Base-by-base conservation (phyloP, 2,113 vertebrate species). In the Megaceryle maxima region DNA sequence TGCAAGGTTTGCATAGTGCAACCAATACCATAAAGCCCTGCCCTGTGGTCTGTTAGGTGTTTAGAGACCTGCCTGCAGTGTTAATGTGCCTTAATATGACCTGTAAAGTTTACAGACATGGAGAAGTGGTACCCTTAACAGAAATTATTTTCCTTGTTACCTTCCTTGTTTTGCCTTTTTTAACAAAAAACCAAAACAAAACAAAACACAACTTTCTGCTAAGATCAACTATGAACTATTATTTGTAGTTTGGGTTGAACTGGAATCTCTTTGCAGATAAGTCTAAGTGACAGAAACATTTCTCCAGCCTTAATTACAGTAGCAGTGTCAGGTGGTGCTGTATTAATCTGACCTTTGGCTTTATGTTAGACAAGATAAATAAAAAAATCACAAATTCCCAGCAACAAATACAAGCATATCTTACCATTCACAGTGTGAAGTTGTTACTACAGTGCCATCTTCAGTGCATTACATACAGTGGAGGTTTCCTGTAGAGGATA, bases 361-460 rank as follows among this genome's bases (percentile, higher is more conserved):
- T 94, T 68, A 44, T 31, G 72, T 85, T 80, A 92, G 39, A 31
- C 46, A 59, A 67, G 62, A 51, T 84, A 82, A 97, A 94, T 56
- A 94, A 96, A 96, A 81, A 89, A 97, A 51, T 31, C 59, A 95
- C 66, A 91, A 94, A 94, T 96, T 88, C 81, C 66, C 80, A 93
- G 68, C 56, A 95, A 97, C 90, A 97, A 95, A 95, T 82, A 88
- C 15, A 67, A 86, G 68, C 79, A 86, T 13, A 20, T 85, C 69
- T 92, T 86, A 87, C 85, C 69, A 94, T 95, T 97, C 96, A 83
- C 37, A 57, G 51, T 59, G 43, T 87, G 96, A 97, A 96, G 75
- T 97, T 98, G 97, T 97, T 97, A 93, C 97, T 97, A 97, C 48
- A 98, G 96, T 98, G 97, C 97, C 97, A 98, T 97, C 97, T 98